Conservation (phyloP, 2,113 vertebrate species). For the Haliaeetus leucogaster region DNA sequence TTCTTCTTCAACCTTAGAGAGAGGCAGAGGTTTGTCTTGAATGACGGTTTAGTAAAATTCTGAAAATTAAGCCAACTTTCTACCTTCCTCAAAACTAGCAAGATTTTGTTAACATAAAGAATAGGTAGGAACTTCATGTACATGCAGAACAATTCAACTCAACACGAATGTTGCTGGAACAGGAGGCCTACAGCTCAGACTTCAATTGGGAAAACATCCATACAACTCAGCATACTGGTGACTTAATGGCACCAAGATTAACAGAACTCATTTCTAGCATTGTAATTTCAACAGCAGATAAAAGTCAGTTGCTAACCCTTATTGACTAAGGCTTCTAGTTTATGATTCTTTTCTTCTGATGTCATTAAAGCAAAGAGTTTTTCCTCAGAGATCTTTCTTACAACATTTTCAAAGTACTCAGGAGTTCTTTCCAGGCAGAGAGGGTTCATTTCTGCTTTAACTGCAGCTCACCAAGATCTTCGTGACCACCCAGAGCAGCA, state of each 20-base stretch:
- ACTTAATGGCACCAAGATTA: not conserved
- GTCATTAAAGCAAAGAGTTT: not conserved
- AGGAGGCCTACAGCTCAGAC: not conserved
- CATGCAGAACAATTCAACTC: accelerated
- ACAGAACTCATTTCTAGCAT: not conserved
- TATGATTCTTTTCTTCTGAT: not conserved
- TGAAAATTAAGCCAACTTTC: not conserved
- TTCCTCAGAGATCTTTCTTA: not conserved
- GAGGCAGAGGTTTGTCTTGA: not conserved
- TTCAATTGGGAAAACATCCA: not conserved
- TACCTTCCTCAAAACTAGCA: not conserved
- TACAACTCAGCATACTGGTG: not conserved
- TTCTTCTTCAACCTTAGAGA: slow-evolving; percentile 91
- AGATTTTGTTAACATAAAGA: accelerated
- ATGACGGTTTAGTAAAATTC: not conserved
- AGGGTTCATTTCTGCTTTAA: not conserved
- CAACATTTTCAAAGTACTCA: not conserved
- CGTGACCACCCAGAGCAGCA: not conserved
- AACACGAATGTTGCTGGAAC: accelerated
- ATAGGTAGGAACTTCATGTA: accelerated
- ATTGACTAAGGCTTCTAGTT: not conserved
- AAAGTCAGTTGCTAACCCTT: not conserved
- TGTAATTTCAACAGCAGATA: not conserved
- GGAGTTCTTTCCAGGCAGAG: not conserved
- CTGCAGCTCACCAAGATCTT: not conserved